Conservation (phyloP, 2,113 vertebrate genomes). For the Lepisosteus osseus region DNA sequence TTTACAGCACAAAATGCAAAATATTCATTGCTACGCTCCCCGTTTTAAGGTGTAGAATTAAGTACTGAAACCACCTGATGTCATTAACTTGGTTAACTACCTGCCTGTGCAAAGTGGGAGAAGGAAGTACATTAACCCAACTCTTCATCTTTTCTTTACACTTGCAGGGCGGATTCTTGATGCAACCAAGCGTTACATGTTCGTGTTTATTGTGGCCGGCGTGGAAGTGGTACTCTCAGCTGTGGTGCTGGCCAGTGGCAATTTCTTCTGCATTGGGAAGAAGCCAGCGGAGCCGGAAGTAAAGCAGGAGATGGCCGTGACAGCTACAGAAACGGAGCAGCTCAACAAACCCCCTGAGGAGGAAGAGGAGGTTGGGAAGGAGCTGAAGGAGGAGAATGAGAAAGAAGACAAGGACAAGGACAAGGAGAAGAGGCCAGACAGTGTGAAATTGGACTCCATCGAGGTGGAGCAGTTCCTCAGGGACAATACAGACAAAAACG, state of each 20-base stretch:
- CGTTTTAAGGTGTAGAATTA: too few species aligned
- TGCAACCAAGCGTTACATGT: conserved; percentile 74
- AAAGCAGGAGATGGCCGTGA: conserved; percentile 58
- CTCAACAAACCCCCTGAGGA: conserved; percentile 43
- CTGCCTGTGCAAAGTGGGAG: too few species aligned
- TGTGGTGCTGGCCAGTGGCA: conserved; percentile 72
- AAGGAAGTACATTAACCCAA: too few species aligned
- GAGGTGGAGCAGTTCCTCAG: conserved; percentile 71
- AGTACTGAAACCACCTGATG: too few species aligned
- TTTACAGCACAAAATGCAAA: too few species aligned
- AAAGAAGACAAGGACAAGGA: conserved; percentile 8
- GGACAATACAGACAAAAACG: conserved; percentile 60
- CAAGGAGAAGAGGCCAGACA: conserved; percentile 44
- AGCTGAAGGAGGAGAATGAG: background rate
- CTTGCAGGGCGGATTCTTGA: conserved; percentile 82
- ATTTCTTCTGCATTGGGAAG: conserved; percentile 76
- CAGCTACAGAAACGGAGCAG: conserved; percentile 69
- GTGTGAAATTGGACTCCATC: conserved; percentile 46
- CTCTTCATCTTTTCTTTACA: conserved; percentile 18
- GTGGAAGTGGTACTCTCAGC: conserved; percentile 78
- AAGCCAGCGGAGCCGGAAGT: conserved; percentile 45
- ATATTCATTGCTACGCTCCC: too few species aligned
- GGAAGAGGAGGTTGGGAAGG: conserved; percentile 28
- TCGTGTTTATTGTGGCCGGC: conserved; percentile 86
- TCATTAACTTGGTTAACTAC: too few species aligned